Conservation (phyloP, 2,888 invertebrate genomes). For the Hypena proboscidalis region DNA sequence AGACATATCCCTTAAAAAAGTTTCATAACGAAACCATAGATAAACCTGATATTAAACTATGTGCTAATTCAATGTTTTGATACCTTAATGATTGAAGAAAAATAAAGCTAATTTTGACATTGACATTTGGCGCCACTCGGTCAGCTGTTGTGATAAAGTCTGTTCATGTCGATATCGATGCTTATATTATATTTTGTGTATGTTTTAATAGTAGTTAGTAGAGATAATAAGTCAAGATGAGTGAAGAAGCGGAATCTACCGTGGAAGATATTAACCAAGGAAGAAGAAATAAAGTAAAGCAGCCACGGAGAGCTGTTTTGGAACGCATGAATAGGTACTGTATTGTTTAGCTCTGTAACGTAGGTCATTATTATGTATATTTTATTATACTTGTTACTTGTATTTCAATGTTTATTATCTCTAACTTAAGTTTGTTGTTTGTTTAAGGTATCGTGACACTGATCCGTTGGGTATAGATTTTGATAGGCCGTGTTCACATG, state of each 20-base stretch:
- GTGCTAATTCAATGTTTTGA: too few species aligned
- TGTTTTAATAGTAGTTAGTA: too few species aligned
- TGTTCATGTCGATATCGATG: too few species aligned
- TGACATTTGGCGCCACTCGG: too few species aligned
- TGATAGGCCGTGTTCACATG: constrained; percentile 1
- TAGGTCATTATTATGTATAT: too few species aligned
- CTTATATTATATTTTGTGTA: too few species aligned
- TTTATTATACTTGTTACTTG: constrained; percentile 1
- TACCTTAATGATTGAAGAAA: too few species aligned
- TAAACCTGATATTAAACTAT: too few species aligned
- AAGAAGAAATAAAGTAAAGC: constrained; percentile 2
- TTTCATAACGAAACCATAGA: too few species aligned
- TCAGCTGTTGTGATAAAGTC: too few species aligned
- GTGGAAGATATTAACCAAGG: constrained; percentile 4
- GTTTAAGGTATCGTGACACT: constrained; percentile 4
- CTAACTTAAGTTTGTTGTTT: constrained; percentile 3
- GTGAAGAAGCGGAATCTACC: constrained; percentile 4
- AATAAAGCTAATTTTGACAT: too few species aligned
- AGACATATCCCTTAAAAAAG: too few species aligned
- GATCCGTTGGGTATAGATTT: constrained; percentile 14
- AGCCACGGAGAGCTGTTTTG: constrained; percentile 3
- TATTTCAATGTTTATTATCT: background rate
- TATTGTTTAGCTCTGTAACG: constrained; percentile 3
- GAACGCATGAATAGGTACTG: constrained; percentile 6
- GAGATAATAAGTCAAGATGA: constrained; percentile 2